These are phyloP conservation scores for Buceros bicornis DNA, from an alignment of 2,797 vertebrate genomes.

Conservation along the genomic window DNA sequence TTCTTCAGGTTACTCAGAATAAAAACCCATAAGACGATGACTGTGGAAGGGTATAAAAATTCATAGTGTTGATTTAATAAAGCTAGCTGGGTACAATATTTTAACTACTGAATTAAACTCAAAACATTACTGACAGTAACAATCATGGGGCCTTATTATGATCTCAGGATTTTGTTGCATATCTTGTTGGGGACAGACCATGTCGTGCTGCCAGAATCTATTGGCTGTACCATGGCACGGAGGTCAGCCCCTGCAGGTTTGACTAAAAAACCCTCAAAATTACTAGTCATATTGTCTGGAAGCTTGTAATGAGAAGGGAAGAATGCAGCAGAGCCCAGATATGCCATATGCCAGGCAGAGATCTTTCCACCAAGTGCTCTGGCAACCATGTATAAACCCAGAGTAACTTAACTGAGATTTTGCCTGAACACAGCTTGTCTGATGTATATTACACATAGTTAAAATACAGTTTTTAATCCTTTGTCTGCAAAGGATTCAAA, in stretches of 20 bases:
- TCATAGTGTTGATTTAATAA: not conserved
- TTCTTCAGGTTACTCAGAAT: not conserved
- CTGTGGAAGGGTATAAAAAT: not conserved
- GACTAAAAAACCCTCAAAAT: not conserved
- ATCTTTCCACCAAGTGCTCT: not conserved
- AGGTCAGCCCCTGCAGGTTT: not conserved
- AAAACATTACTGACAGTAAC: not conserved
- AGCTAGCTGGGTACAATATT: not conserved
- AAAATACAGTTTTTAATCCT: not conserved
- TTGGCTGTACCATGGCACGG: not conserved
- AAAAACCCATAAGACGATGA: accelerated
- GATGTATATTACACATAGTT: not conserved
- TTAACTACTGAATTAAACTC: not conserved
- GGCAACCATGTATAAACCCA: not conserved
- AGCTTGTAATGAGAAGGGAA: not conserved
- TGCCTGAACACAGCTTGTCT: not conserved
- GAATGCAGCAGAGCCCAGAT: not conserved
- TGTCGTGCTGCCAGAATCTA: not conserved
- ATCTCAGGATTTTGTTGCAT: not conserved
- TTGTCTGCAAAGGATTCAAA: not conserved
- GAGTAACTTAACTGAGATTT: not conserved
- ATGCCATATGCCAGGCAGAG: not conserved
- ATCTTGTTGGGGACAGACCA: not conserved
- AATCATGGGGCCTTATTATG: not conserved
- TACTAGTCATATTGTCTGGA: not conserved